A percentile compares a stretch with the other conserved stretches of the same genome.
phyloP scores from a whole-genome alignment of 2,888 invertebrate genomes.

The Diaprepes abbreviatus region DNA sequence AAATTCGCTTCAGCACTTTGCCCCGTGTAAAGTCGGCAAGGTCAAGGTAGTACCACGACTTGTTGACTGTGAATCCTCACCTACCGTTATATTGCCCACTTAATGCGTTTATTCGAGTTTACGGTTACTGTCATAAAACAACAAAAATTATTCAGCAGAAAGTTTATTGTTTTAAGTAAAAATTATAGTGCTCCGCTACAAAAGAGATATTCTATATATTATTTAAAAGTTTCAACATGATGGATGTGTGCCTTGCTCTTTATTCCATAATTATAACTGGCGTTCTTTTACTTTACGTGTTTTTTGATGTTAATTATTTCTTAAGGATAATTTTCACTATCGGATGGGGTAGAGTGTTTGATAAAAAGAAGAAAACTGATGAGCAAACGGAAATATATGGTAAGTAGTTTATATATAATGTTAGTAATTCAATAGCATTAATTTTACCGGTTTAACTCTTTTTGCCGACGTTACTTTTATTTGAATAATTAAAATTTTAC shows the following conservation, averaged over 20 bases:
- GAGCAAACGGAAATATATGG: slow-evolving; percentile 83
- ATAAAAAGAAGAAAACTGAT: slow-evolving; percentile 78
- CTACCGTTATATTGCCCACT: neutral
- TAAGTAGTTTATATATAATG: slow-evolving; percentile 68
- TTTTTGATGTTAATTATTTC: slow-evolving; percentile 87
- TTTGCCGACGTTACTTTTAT: neutral
- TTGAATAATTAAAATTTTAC: neutral
- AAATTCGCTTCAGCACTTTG: too few species aligned
- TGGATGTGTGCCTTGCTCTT: slow-evolving; percentile 58
- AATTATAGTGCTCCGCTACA: neutral
- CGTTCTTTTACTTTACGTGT: slow-evolving; percentile 75
- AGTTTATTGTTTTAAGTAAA: neutral
- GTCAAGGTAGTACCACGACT: too few species aligned
- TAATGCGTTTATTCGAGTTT: neutral
- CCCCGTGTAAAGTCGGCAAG: too few species aligned
- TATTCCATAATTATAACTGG: slow-evolving; percentile 63
- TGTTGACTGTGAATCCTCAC: too few species aligned
- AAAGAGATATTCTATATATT: neutral
- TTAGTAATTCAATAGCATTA: too few species aligned
- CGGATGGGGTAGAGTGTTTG: slow-evolving; percentile 77
- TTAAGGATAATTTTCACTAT: slow-evolving; percentile 79
- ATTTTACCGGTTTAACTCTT: too few species aligned
- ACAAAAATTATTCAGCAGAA: neutral
- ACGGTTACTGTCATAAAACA: neutral
- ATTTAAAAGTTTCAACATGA: neutral